Evolutionary conservation across 2,888 invertebrate species (phyloP), one percentile per base, ranked within the genome.

Genomic region (Andrena chrysosceles): DNA sequence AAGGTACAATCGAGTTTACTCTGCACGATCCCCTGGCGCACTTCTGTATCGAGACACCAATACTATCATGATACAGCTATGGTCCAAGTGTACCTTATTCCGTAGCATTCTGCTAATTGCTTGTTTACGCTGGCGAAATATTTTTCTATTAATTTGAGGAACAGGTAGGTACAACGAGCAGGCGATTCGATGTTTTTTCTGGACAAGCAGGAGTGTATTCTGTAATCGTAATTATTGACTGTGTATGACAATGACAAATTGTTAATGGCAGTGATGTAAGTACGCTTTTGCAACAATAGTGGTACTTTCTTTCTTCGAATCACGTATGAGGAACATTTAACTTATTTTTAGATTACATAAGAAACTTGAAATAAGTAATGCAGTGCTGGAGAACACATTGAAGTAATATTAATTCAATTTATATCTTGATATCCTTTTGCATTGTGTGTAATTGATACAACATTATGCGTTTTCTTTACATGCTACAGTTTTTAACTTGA

Each of bases 1-100:
- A 77, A 77, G 69, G 54, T 73, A 77, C 80, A 76, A 76, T 86
- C 81, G 79, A 73, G 75, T 74, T 85, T 73, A 56, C 82, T 56
- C 64, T 74, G 74, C 71, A 71, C 67, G 49, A 59, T 68, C 69
- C 68, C 75, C 60, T 64, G 71, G 70, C 35, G 71, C 52, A 60
- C 16, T 73, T 69, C 73, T 69, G 16, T 72, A 64, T 69, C 71
- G 54, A 49, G 76, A 81, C 66, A 67, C 48, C 62, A 63, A 71
- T 81, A 63, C 48, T 23, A 62, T 63, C 63, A 54, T 60, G 56
- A 72, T 79, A 63, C 33, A 62, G 33, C 42, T 48, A 67, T 5
- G 54, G 49, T 56, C 60, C 56, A 79, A 49, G 52, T 72, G 67
- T 71, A 72, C 35, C 56, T 72, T 72, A 72, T 63, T 56, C 49